Evolutionary conservation across 2,113 vertebrate genomes (phyloP), one percentile per base, ranked within the genome.

Genomic region (Catharus minimus): DNA sequence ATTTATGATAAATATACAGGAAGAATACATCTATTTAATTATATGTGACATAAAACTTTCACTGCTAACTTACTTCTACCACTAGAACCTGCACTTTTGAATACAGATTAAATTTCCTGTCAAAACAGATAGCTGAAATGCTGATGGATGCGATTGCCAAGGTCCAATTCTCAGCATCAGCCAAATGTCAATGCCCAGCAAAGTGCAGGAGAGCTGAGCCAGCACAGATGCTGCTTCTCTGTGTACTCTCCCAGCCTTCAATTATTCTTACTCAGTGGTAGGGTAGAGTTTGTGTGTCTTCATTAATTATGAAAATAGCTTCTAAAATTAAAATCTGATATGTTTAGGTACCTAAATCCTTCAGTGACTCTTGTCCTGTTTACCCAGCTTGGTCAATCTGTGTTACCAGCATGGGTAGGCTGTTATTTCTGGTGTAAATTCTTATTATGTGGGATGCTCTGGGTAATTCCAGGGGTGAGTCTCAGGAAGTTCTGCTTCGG

Each of bases 381-480:
- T 28, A 58, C 8, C 10, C 30, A 67, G 6, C 20, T 86, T 21
- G 10, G 7, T 76, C 4, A 1, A 30, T 9, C 27, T 68, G 3
- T 66, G 22, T 49, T 57, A 32, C 7, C 19, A 68, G 0, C 9
- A 26, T 12, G 15, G 44, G 10, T 18, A 13, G 15, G 13, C 15
- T 53, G 7, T 15, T 28, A 13, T n/a, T 64, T 78, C 15, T 67
- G 15, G 4, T 46, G 28, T 60, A 15, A 62, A 26, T 61, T 81
- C 56, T 80, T 27, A 19, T 50, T 33, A 36, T 2, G 4, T 5
- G 13, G 27, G 7, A 13, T 60, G 5, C 19, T 20, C 22, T 36
- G 38, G 14, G 27, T 11, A 23, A 13, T 15, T 77, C 3, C 17
- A 41, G 5, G 1, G 1, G 3, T 36, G 15, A 81, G 1, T 15